Evolutionary conservation across 2,797 vertebrate genomes (phyloP).

Genomic region (Aplochiton taeniatus): DNA sequence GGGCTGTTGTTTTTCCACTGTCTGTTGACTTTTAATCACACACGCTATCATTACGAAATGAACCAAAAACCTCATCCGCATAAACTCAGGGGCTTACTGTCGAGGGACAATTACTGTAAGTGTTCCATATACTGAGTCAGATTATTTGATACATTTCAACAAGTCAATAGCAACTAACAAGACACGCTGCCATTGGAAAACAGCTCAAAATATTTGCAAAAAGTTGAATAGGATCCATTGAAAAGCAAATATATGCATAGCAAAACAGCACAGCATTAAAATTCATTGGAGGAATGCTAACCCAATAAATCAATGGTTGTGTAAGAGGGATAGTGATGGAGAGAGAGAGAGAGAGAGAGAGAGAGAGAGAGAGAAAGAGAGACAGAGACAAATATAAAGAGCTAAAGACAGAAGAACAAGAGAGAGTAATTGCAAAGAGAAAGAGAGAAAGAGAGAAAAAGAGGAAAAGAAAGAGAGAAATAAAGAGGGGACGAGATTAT

Average conservation of each 20-base stretch:
- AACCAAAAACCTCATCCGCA: conserved; percentile 27
- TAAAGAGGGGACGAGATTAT: too few relatives aligned
- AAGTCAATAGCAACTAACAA: too few relatives aligned
- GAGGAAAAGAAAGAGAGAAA: conserved; percentile 12
- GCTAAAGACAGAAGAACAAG: too few relatives aligned
- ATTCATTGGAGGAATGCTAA: conserved; percentile 44
- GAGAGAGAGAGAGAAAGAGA: background rate
- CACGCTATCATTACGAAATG: conserved; percentile 45
- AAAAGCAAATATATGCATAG: conserved; percentile 24
- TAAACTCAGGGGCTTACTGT: conserved; percentile 25
- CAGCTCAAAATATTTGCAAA: background rate
- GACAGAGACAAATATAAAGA: conserved; percentile 21
- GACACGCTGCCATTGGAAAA: too few relatives aligned
- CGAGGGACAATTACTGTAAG: background rate
- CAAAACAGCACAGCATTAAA: conserved; percentile 30
- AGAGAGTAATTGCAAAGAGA: background rate
- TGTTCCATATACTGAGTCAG: too few relatives aligned
- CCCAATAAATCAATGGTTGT: conserved; percentile 58
- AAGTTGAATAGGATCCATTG: conserved; percentile 37
- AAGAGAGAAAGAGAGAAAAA: background rate
- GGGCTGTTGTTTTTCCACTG: conserved; percentile 53
- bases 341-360: background rate
- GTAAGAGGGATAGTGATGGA: background rate
- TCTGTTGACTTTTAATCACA: conserved; percentile 63
- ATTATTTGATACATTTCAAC: too few relatives aligned